Evolutionary conservation across 2,888 invertebrate species (phyloP).

Genomic region (Dichetophora obliterata): DNA sequence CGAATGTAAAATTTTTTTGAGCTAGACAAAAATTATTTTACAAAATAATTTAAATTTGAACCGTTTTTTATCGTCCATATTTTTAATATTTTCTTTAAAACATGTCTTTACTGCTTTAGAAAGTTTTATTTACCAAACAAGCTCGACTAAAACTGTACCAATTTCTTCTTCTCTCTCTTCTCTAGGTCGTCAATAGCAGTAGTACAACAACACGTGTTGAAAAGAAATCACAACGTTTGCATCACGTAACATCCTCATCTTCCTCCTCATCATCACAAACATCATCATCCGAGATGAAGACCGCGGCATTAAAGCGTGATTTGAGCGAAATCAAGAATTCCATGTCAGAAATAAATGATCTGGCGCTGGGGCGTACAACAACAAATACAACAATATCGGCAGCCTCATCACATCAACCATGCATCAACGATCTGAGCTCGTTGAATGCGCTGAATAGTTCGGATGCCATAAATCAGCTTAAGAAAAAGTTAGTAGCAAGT

Average conservation of each 20-base stretch:
- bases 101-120: too few species aligned
- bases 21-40: too few species aligned
- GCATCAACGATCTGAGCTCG: slow-evolving; percentile 64
- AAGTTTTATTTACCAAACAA: too few species aligned
- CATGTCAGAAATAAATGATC: slow-evolving; percentile 88
- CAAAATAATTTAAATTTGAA: too few species aligned
- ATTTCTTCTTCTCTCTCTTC: slow-evolving; percentile 34
- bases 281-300: slow-evolving; percentile 81
- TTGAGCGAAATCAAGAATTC: slow-evolving; percentile 78
- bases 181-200: slow-evolving; percentile 69
- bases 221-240: slow-evolving; percentile 68
- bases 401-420: slow-evolving; percentile 55
- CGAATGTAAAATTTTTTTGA: too few species aligned
- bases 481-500: slow-evolving; percentile 59
- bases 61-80: too few species aligned
- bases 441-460: slow-evolving; percentile 61
- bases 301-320: slow-evolving; percentile 86
- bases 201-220: slow-evolving; percentile 70
- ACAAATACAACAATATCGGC: slow-evolving; percentile 46
- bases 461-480: slow-evolving; percentile 62
- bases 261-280: slow-evolving; percentile 70
- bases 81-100: too few species aligned
- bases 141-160: background rate
- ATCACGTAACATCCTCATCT: slow-evolving; percentile 65
- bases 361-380: slow-evolving; percentile 67